Evolutionary conservation across 2,797 vertebrate species (phyloP).

Genomic region (Galagoides demidoff): DNA sequence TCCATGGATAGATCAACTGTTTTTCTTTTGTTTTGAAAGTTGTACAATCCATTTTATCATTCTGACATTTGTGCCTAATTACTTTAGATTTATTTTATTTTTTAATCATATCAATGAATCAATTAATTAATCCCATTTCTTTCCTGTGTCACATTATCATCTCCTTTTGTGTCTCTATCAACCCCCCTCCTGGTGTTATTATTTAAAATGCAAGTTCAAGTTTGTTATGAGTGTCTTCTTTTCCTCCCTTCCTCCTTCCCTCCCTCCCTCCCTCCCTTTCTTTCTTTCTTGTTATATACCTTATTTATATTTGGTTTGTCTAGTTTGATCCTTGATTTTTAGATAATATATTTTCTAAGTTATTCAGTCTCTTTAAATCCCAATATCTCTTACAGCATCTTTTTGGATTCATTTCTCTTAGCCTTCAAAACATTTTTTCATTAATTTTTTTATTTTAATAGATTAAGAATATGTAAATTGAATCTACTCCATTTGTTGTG

Average conservation of each 20-base stretch:
- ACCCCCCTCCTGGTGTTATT: not conserved
- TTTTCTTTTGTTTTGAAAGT: not conserved
- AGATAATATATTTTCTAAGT: not conserved
- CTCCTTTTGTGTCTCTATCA: not conserved
- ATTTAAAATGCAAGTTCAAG: not conserved
- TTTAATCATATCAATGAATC: not conserved
- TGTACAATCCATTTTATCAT: not conserved
- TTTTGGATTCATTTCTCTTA: constrained; percentile 10
- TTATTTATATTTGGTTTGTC: not conserved
- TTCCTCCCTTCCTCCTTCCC: not conserved
- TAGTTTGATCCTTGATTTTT: constrained; percentile 22
- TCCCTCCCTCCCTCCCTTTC: not conserved
- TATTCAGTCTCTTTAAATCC: not conserved
- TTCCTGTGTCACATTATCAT: not conserved
- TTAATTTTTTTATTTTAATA: not conserved
- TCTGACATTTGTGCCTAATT: constrained; percentile 7
- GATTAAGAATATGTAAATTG: not conserved
- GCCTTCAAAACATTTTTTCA: not conserved
- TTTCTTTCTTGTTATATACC: not conserved
- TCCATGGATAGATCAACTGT: not conserved
- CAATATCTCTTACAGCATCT: not conserved
- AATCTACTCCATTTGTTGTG: not conserved
- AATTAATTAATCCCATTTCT: not conserved
- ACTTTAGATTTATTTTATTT: constrained; percentile 47
- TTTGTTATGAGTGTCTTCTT: not conserved